Percentiles rank a stretch among this genome's conserved stretches.
phyloP scores from a whole-genome alignment of 2,113 vertebrate genomes.

The Pycnonotus jocosus region DNA sequence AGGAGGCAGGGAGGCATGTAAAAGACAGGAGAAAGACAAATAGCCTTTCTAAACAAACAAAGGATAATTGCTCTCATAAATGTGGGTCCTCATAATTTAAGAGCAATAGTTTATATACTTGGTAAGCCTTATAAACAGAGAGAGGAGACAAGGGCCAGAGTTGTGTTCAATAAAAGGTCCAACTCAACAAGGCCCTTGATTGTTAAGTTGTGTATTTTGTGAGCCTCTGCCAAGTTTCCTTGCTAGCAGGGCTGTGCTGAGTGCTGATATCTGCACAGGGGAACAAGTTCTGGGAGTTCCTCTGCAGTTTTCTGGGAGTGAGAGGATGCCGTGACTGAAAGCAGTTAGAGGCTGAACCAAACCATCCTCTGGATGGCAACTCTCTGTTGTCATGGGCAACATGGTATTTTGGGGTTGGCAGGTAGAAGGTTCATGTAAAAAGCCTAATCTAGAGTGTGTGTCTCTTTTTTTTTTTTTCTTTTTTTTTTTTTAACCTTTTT shows the following conservation, averaged over 20 bases:
- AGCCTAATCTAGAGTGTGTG: background rate
- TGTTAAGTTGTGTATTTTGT: constrained; percentile 69
- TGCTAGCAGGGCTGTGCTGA: constrained; percentile 47
- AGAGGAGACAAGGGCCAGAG: constrained; percentile 26
- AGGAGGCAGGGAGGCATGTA: constrained; percentile 45
- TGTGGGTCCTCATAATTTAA: constrained; percentile 66
- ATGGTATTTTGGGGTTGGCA: background rate
- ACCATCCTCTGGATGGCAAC: background rate
- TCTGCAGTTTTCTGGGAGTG: background rate
- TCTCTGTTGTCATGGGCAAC: background rate
- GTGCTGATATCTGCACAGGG: constrained; percentile 16
- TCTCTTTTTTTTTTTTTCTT: background rate
- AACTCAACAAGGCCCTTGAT: constrained; percentile 66
- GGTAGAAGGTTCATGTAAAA: background rate
- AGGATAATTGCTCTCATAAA: constrained; percentile 71
- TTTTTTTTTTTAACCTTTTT: background rate
- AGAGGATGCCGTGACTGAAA: background rate
- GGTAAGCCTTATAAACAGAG: constrained; percentile 68
- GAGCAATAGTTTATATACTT: constrained; percentile 65
- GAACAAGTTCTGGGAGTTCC: constrained; percentile 31
- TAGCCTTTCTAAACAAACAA: constrained; percentile 70
- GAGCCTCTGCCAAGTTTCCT: constrained; percentile 71
- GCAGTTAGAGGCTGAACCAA: background rate
- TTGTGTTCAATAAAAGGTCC: constrained; percentile 62
- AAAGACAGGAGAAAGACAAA: constrained; percentile 66